Evolutionary conservation across 2,797 vertebrate species (phyloP).

Genomic region (Sebastes glaucus): DNA sequence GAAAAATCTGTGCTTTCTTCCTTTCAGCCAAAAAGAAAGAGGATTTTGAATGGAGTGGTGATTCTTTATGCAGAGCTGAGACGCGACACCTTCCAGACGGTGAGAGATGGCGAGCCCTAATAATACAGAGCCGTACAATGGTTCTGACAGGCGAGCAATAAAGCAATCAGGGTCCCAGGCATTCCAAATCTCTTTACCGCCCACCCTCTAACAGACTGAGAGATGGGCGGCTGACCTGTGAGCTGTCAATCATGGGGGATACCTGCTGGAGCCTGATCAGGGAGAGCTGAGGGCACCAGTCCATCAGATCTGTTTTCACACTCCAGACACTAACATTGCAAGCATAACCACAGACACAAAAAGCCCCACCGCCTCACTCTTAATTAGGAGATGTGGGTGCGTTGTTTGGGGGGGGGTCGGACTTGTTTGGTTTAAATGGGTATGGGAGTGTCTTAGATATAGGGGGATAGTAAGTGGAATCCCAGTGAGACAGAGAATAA

Average conservation of each 20-base stretch:
- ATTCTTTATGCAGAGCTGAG: constrained; percentile 84
- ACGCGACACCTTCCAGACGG: constrained; percentile 82
- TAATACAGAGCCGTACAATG: constrained; percentile 85
- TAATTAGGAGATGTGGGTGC: constrained; percentile 83
- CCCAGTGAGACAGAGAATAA: constrained; percentile 91
- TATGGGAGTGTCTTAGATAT: constrained; percentile 78
- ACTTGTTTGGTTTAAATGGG: constrained; percentile 81
- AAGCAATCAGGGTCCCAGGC: constrained; percentile 86
- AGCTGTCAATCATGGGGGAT: constrained; percentile 85
- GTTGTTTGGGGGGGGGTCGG: constrained; percentile 34
- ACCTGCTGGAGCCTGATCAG: constrained; percentile 85
- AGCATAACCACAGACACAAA: constrained; percentile 82
- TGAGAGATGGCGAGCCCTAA: constrained; percentile 84
- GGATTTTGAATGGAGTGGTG: constrained; percentile 81
- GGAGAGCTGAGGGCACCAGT: constrained; percentile 80
- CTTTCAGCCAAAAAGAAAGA: constrained; percentile 79
- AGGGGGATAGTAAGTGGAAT: constrained; percentile 80
- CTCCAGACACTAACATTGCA: constrained; percentile 81
- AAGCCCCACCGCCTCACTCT: constrained; percentile 73
- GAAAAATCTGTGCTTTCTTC: constrained; percentile 79
- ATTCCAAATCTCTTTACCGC: constrained; percentile 86
- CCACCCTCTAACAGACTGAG: constrained; percentile 83
- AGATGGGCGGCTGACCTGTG: constrained; percentile 86
- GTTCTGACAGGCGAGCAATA: constrained; percentile 86
- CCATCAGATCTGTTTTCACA: constrained; percentile 88